Evolutionary conservation across 2,888 invertebrate species (phyloP).

Genomic region (Ethmia dodecea): DNA sequence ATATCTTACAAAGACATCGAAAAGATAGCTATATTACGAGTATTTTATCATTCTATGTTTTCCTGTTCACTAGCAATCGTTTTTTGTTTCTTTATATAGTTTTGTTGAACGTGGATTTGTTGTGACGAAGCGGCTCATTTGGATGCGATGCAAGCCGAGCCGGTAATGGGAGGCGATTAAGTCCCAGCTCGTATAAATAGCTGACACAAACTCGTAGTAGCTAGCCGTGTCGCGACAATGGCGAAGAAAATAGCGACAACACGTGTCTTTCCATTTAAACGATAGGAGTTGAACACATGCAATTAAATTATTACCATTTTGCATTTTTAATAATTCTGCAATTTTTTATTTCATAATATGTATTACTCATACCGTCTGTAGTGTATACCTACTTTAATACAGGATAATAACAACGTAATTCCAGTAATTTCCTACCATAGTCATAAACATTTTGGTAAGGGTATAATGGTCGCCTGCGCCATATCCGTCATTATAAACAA

Average conservation of each 20-base stretch:
- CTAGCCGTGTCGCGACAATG: slow-evolving; percentile 24
- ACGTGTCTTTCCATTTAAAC: slow-evolving; percentile 20
- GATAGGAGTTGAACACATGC: too few species aligned
- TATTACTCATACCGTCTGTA: too few species aligned
- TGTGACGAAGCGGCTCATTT: slow-evolving; percentile 37
- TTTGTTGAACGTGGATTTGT: slow-evolving; percentile 14
- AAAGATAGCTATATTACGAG: background rate
- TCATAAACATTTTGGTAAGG: too few species aligned
- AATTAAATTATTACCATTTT: too few species aligned
- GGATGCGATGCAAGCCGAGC: slow-evolving; percentile 37
- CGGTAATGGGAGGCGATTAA: slow-evolving; percentile 42
- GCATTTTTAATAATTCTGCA: too few species aligned
- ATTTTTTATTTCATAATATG: too few species aligned
- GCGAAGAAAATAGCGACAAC: slow-evolving; percentile 37
- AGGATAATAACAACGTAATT: too few species aligned
- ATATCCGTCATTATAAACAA: slow-evolving; percentile 40
- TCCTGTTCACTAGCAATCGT: background rate
- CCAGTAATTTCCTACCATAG: slow-evolving; percentile 18
- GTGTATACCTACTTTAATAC: too few species aligned
- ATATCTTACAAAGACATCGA: slow-evolving; percentile 1
- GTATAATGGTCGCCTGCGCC: slow-evolving; percentile 27
- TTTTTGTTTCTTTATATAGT: background rate
- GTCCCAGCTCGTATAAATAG: slow-evolving; percentile 41
- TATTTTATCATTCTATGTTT: background rate
- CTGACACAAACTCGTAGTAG: slow-evolving; percentile 19